Percentiles rank a stretch among this genome's conserved stretches.
Conservation (phyloP, 2,113 vertebrate species). For the Pampusana beccarii region DNA sequence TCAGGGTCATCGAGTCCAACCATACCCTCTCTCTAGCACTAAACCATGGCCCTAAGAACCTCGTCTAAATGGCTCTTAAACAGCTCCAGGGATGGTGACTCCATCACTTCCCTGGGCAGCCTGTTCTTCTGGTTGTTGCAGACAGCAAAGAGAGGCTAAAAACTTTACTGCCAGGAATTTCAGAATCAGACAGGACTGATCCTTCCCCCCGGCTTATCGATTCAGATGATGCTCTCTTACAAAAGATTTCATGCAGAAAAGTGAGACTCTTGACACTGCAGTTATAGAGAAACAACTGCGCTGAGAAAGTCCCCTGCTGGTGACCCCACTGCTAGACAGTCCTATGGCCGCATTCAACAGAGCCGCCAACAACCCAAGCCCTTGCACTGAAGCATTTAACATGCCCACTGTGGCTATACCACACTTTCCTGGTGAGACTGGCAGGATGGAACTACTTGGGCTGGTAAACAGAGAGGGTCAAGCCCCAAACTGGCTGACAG, state of each 20-base stretch:
- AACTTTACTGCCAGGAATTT: not conserved
- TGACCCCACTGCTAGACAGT: not conserved
- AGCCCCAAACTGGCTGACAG: not conserved
- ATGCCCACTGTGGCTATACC: not conserved
- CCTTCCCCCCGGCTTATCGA: not conserved
- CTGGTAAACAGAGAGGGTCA: not conserved
- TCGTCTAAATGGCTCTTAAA: no score
- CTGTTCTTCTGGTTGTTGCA: not conserved
- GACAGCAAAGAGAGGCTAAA: not conserved
- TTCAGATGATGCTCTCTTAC: not conserved
- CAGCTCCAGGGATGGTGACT: no score
- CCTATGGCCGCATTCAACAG: not conserved
- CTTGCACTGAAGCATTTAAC: not conserved
- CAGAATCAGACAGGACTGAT: not conserved
- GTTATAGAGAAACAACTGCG: not conserved
- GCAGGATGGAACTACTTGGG: not conserved
- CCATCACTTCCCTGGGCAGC: no score
- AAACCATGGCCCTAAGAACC: no score
- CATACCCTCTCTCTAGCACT: no score
- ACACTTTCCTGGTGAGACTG: not conserved
- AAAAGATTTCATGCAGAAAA: not conserved
- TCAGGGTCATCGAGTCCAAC: no score
- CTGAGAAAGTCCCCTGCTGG: not conserved
- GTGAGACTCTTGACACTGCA: not conserved
- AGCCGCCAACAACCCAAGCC: rapidly evolving